Evolutionary conservation across 2,113 vertebrate species (phyloP).

Genomic region (Vidua chalybeata): DNA sequence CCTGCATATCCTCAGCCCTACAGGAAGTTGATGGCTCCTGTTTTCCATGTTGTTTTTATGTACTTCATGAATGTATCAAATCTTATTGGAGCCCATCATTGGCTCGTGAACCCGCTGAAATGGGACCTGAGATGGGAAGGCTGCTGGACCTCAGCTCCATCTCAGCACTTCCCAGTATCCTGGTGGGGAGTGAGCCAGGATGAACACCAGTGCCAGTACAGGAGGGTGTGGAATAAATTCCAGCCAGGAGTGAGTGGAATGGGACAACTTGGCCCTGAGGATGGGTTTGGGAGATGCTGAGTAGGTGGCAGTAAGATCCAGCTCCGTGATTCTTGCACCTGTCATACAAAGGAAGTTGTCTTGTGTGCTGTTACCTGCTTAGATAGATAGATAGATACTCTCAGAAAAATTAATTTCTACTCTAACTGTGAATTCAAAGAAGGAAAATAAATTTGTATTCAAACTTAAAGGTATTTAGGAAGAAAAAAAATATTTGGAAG

Average conservation of each 20-base stretch:
- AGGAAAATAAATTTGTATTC: not conserved
- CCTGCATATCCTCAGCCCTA: rapidly evolving
- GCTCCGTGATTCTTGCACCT: not conserved
- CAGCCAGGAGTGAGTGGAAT: not conserved
- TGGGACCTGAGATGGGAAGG: not conserved
- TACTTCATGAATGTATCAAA: rapidly evolving
- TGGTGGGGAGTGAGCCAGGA: not conserved
- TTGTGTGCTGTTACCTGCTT: not conserved
- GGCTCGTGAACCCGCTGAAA: not conserved
- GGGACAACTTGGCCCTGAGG: not conserved
- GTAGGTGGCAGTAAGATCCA: not conserved
- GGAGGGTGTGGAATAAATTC: not conserved
- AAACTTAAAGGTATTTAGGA: not conserved
- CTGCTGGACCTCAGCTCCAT: not conserved
- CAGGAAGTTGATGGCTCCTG: not conserved
- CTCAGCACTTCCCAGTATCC: not conserved
- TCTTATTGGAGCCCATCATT: not conserved
- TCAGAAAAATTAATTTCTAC: not conserved
- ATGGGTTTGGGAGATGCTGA: not conserved
- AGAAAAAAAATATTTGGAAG: not conserved
- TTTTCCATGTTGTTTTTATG: not conserved
- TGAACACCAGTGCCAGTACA: rapidly evolving
- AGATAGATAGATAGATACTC: not conserved
- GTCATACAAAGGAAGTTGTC: not conserved
- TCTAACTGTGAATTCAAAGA: not conserved